Evolutionary conservation across 2,888 invertebrate species (phyloP).

Genomic region (Drosophila nigricruria): DNA sequence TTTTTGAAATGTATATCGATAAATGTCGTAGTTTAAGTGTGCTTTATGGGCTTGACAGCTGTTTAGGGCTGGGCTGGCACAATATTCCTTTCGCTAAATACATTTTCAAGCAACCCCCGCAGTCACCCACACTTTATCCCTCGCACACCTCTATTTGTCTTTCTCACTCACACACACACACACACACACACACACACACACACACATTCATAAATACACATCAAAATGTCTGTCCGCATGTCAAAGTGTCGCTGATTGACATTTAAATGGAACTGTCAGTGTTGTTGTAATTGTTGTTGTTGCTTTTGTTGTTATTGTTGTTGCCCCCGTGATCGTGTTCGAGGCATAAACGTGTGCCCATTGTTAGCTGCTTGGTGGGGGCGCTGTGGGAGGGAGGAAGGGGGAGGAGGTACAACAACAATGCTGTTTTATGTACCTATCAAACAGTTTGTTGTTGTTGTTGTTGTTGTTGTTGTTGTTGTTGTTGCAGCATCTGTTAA

Average conservation of each 20-base stretch:
- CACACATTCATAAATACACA: slow-evolving; percentile 9
- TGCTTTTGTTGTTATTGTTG: slow-evolving; percentile 20
- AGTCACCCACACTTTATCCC: slow-evolving; percentile 9
- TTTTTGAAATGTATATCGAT: not conserved
- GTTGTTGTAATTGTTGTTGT: slow-evolving; percentile 36
- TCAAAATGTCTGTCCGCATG: slow-evolving; percentile 45
- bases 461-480: slow-evolving; percentile 19
- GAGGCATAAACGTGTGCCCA: slow-evolving; percentile 55
- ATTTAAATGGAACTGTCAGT: slow-evolving; percentile 75
- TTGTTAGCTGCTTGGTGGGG: slow-evolving; percentile 35
- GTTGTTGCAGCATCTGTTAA: slow-evolving; percentile 48
- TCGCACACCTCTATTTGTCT: slow-evolving; percentile 8
- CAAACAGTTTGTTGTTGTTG: slow-evolving; percentile 37
- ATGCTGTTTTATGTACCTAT: slow-evolving; percentile 40
- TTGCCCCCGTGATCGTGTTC: slow-evolving; percentile 39
- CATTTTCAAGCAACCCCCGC: slow-evolving; percentile 7
- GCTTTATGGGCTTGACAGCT: not conserved
- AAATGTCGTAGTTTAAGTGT: not conserved
- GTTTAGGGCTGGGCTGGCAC: not conserved
- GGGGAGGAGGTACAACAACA: slow-evolving; percentile 28
- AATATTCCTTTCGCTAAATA: slow-evolving; percentile 7
- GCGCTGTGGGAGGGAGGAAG: not conserved
- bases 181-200: slow-evolving; percentile 17
- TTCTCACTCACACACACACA: slow-evolving; percentile 20
- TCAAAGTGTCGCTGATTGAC: slow-evolving; percentile 72